These are phyloP conservation scores for Peromyscus melanophrys DNA, from an alignment of 2,797 vertebrate species.

Conservation along the genomic window DNA sequence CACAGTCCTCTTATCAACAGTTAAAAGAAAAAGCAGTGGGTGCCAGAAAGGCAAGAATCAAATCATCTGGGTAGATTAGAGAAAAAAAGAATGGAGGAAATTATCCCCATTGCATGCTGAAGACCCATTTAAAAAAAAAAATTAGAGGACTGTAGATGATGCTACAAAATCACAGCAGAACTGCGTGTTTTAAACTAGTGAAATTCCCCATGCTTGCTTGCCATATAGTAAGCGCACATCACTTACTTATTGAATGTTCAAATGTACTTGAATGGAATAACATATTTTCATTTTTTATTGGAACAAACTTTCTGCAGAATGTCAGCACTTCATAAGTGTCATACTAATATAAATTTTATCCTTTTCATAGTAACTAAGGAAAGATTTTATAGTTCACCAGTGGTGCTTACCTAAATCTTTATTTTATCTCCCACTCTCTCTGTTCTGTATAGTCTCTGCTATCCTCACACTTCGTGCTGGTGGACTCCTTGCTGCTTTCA, in stretches of 20 bases:
- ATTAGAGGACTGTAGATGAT: constrained; percentile 18
- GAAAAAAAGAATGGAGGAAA: constrained; percentile 46
- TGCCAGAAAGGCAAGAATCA: constrained; percentile 25
- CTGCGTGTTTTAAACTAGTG: constrained; percentile 3
- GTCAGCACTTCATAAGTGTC: constrained; percentile 13
- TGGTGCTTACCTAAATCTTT: background rate
- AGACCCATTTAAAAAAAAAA: background rate
- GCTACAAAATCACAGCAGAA: constrained; percentile 28
- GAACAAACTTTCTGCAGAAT: constrained; percentile 21
- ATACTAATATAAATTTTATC: constrained; percentile 16
- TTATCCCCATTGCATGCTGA: background rate
- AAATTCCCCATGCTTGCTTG: background rate
- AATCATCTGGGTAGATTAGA: constrained; percentile 46
- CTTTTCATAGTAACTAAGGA: constrained; percentile 28
- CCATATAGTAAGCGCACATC: background rate
- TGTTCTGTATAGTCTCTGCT: background rate
- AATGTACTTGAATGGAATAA: constrained; percentile 29
- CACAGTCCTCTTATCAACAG: background rate
- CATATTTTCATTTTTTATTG: constrained; percentile 24
- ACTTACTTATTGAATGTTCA: constrained; percentile 9
- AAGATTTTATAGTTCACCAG: background rate
- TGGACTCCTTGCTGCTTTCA: background rate
- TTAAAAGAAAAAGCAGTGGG: constrained; percentile 52
- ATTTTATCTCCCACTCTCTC: background rate
- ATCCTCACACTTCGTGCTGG: background rate